These are phyloP conservation scores for Triops longicaudatus DNA, from an alignment of 1,140 invertebrate genomes.

Conservation along the genomic window DNA sequence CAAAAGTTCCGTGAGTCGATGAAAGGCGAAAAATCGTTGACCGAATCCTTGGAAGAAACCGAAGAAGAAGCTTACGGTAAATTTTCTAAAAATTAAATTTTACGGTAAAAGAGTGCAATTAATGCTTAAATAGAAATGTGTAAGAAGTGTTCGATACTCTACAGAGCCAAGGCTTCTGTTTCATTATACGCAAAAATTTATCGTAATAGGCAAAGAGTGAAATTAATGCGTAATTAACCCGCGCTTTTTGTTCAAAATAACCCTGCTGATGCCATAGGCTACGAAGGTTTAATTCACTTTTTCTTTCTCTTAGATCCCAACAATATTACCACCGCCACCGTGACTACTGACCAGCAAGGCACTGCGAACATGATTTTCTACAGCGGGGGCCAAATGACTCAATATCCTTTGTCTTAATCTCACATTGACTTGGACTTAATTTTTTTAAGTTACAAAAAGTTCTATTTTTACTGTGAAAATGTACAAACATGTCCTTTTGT, in stretches of 20 bases:
- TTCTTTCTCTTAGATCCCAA: neutral
- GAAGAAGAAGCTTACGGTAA: conserved; percentile 33
- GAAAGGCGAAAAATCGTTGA: conserved; percentile 32
- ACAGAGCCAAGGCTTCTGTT: too few species aligned
- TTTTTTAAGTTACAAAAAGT: neutral
- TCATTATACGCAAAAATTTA: too few species aligned
- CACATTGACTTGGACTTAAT: neutral
- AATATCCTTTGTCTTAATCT: neutral
- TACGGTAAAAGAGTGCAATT: too few species aligned
- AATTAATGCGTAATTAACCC: too few species aligned
- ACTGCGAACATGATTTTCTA: neutral
- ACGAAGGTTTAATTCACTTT: too few species aligned
- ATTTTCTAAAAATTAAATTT: neutral
- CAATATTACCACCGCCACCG: neutral
- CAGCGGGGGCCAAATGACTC: neutral
- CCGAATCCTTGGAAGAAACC: conserved; percentile 33
- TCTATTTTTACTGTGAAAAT: conserved; percentile 9
- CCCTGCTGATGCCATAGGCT: too few species aligned
- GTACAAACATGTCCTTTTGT: neutral
- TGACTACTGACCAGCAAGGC: neutral
- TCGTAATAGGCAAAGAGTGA: too few species aligned
- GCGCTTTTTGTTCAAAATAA: too few species aligned
- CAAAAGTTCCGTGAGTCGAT: conserved; percentile 89
- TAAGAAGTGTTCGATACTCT: too few species aligned
- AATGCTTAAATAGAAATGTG: too few species aligned